A percentile compares a stretch with the other conserved stretches of the same genome.
These are phyloP conservation scores for Diacarnus erythraeanus DNA, from an alignment of 37 sponge, comb jelly and placozoan genomes.

Conservation along the genomic window DNA sequence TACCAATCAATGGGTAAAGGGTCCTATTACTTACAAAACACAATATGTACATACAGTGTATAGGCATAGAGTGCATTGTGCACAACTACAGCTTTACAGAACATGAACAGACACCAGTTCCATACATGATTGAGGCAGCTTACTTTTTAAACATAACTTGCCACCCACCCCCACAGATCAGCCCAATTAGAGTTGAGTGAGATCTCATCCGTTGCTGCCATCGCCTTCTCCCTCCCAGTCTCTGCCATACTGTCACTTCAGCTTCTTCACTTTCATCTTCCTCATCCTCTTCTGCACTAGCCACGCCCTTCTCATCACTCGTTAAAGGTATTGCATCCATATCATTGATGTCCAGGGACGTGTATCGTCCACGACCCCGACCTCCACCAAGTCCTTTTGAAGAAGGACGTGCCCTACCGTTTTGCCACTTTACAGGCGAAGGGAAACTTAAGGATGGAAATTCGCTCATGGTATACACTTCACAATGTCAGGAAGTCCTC, in stretches of 20 bases:
- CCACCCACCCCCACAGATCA: constrained; percentile 50
- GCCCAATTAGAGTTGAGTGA: constrained; percentile 26
- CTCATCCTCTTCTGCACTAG: constrained; percentile 9
- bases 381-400: not conserved
- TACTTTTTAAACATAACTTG: constrained; percentile 34
- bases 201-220: constrained; percentile 44
- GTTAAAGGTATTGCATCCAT: constrained; percentile 38
- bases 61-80: too few relatives aligned
- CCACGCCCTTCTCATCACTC: constrained; percentile 6
- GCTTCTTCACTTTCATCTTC: constrained; percentile 11
- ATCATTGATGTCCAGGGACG: constrained; percentile 1
- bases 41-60: too few relatives aligned
- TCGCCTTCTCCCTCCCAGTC: constrained; percentile 19
- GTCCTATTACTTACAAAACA: too few relatives aligned
- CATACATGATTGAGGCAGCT: constrained; percentile 9
- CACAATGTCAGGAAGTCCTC: not conserved
- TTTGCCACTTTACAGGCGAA: not conserved
- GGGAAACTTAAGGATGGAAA: constrained; percentile 46
- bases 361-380: constrained; percentile 2
- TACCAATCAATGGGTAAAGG: too few relatives aligned
- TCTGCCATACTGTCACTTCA: not conserved
- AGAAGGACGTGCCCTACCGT: not conserved
- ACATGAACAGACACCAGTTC: too few relatives aligned
- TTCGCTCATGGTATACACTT: constrained; percentile 7
- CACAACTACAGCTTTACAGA: too few relatives aligned